These are phyloP conservation scores for Peromyscus eremicus DNA, from an alignment of 2,797 vertebrate genomes.

Conservation along the genomic window DNA sequence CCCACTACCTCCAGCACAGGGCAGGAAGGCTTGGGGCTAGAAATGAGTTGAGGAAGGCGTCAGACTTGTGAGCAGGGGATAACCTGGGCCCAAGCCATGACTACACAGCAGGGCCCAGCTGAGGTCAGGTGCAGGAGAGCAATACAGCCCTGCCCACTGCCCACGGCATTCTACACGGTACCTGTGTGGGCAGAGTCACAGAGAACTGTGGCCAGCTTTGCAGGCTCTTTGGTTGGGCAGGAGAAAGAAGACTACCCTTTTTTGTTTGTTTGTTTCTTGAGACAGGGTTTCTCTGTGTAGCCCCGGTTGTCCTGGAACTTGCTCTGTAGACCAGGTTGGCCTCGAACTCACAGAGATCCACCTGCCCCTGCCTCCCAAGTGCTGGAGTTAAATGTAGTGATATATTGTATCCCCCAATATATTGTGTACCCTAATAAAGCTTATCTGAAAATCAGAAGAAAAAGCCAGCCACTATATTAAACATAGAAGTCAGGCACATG, in stretches of 20 bases:
- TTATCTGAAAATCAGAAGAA: too few species aligned
- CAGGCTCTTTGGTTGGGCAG: not conserved
- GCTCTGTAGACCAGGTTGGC: not conserved
- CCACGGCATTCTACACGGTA: not conserved
- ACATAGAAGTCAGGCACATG: too few species aligned
- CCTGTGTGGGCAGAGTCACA: not conserved
- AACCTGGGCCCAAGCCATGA: not conserved
- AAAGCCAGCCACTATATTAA: too few species aligned
- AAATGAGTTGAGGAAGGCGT: not conserved
- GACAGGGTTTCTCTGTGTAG: not conserved
- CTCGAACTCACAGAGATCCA: not conserved
- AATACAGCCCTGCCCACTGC: too few species aligned
- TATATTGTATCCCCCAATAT: too few species aligned
- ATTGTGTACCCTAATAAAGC: too few species aligned
- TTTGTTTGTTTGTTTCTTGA: not conserved
- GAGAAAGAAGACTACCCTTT: not conserved
- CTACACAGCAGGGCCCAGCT: not conserved
- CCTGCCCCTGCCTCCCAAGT: not conserved
- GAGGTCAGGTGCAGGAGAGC: not conserved
- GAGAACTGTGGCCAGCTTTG: not conserved
- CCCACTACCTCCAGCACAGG: too few species aligned
- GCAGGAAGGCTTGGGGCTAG: too few species aligned
- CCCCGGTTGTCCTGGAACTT: not conserved
- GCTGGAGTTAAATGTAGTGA: not conserved
- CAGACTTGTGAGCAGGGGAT: not conserved